phyloP scores from a whole-genome alignment of 2,113 vertebrate species.

The Upupa epops region DNA sequence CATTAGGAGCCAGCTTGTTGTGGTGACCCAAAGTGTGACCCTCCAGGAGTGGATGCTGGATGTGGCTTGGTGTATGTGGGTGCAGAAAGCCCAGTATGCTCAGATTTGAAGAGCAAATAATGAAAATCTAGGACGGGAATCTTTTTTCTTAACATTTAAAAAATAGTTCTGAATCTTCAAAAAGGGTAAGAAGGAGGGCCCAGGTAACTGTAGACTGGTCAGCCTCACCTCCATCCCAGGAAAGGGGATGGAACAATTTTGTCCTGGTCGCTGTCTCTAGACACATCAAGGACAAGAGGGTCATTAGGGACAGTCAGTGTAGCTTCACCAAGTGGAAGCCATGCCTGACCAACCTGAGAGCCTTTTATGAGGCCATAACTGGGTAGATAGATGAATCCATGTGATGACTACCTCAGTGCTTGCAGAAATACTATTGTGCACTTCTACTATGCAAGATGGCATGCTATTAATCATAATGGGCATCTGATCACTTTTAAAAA shows the following conservation, averaged over 20 bases:
- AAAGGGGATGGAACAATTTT: too few relatives aligned
- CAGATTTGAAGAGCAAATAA: neutral
- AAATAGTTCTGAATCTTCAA: neutral
- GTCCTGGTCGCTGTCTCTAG: too few relatives aligned
- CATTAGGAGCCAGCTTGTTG: neutral
- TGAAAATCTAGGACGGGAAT: neutral
- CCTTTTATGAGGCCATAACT: too few relatives aligned
- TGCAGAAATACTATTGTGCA: neutral
- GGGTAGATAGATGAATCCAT: too few relatives aligned
- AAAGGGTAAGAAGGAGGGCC: too few relatives aligned
- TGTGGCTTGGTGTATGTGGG: neutral
- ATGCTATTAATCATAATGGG: neutral
- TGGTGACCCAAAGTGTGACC: neutral
- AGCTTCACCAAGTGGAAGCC: too few relatives aligned
- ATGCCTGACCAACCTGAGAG: too few relatives aligned
- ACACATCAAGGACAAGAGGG: too few relatives aligned
- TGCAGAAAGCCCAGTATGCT: neutral
- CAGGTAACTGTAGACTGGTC: too few relatives aligned
- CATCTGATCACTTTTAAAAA: neutral
- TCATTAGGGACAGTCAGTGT: too few relatives aligned
- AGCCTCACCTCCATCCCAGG: too few relatives aligned
- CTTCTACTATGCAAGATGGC: neutral
- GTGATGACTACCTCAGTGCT: neutral
- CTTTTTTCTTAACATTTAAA: neutral
- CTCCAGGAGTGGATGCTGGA: fast-evolving